These are phyloP conservation scores for Cantharis rustica DNA, from an alignment of 2,888 invertebrate genomes.

Conservation along the genomic window DNA sequence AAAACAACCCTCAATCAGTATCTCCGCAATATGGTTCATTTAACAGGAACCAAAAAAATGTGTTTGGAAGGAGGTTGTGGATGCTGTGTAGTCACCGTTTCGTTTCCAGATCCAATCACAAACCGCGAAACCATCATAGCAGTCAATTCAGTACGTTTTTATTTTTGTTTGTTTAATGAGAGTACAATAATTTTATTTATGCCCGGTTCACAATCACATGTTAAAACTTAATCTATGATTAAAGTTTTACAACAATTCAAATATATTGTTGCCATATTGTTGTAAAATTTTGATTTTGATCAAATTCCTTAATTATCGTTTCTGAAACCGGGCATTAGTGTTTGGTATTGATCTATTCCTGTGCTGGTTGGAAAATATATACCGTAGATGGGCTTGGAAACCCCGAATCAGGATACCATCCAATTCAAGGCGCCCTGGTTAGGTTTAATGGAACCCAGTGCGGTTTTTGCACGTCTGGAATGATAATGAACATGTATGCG, in stretches of 20 bases:
- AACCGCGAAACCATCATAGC: conserved; percentile 60
- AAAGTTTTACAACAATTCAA: too few relatives aligned
- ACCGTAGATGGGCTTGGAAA: conserved; percentile 75
- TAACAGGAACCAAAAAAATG: conserved; percentile 73
- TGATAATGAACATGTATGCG: conserved; percentile 77
- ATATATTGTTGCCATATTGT: too few relatives aligned
- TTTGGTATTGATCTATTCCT: conserved; percentile 59
- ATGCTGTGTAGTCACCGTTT: conserved; percentile 63
- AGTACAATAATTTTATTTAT: too few relatives aligned
- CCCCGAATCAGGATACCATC: conserved; percentile 64
- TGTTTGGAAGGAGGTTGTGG: conserved; percentile 78
- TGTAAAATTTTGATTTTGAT: too few relatives aligned
- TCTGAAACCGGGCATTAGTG: too few relatives aligned
- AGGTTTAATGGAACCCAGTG: conserved; percentile 46
- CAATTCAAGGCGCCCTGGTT: conserved; percentile 64
- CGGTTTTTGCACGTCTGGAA: conserved; percentile 50
- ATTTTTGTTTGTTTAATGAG: too few relatives aligned
- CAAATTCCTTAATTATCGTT: too few relatives aligned
- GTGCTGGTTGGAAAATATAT: conserved; percentile 67
- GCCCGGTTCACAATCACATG: too few relatives aligned
- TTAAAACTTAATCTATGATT: too few relatives aligned
- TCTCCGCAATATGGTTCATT: conserved; percentile 63
- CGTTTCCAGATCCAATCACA: conserved; percentile 56
- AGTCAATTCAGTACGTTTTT: conserved; percentile 67
- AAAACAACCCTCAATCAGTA: conserved; percentile 67